phyloP scores from a whole-genome alignment of 2,113 vertebrate genomes.

The Pipa parva region DNA sequence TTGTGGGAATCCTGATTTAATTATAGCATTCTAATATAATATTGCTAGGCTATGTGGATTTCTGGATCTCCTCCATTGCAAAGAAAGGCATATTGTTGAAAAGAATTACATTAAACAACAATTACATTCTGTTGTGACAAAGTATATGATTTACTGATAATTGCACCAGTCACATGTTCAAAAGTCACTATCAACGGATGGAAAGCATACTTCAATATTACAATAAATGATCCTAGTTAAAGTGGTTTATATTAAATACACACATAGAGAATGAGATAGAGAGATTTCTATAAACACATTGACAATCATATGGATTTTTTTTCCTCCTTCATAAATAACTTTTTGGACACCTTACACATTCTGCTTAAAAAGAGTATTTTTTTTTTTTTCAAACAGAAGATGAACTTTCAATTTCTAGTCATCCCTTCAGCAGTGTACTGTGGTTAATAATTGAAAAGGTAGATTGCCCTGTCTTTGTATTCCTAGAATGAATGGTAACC shows the following conservation, averaged over 20 bases:
- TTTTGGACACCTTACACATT: too few relatives aligned
- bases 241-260: too few relatives aligned
- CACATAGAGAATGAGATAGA: too few relatives aligned
- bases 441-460: slow-evolving; percentile 29
- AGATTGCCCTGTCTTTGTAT: slow-evolving; percentile 21
- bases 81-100: slow-evolving; percentile 15
- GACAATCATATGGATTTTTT: too few relatives aligned
- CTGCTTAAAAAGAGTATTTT: slow-evolving; percentile 6
- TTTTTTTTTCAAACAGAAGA: not conserved
- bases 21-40: slow-evolving; percentile 39
- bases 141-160: not conserved
- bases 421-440: slow-evolving; percentile 10
- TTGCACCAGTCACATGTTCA: not conserved
- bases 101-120: slow-evolving; percentile 27
- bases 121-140: slow-evolving; percentile 26
- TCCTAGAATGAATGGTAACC: slow-evolving; percentile 13
- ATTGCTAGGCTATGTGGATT: slow-evolving; percentile 16
- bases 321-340: too few relatives aligned
- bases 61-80: slow-evolving; percentile 21
- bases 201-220: not conserved
- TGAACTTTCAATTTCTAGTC: slow-evolving; percentile 35
- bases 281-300: too few relatives aligned
- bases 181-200: not conserved
- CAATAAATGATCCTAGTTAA: too few relatives aligned
- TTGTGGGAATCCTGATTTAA: slow-evolving; percentile 25